phyloP scores from a whole-genome alignment of 1,140 invertebrate species.

The Uloborus diversus region DNA sequence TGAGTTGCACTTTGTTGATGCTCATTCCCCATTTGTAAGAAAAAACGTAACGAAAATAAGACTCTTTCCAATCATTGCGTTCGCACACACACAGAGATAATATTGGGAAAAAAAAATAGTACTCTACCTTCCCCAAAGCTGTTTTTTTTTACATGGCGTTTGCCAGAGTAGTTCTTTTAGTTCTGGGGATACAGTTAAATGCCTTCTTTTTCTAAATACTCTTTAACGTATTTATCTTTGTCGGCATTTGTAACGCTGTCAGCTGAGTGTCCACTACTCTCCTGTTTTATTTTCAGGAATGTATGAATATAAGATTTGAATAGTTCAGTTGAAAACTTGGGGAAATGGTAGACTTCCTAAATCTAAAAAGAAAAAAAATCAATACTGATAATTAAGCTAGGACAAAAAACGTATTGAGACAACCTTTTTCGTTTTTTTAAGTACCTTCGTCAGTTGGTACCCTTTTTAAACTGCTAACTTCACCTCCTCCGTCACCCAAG shows the following conservation, averaged over 20 bases:
- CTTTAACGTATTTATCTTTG: not conserved
- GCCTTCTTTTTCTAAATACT: not conserved
- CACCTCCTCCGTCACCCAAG: no score
- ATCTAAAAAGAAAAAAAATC: not conserved
- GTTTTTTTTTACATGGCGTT: constrained; percentile 59
- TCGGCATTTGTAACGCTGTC: not conserved
- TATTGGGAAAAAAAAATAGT: not conserved
- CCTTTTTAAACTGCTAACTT: constrained; percentile 61
- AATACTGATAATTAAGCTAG: not conserved
- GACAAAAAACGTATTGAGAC: no score
- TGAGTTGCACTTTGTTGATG: not conserved
- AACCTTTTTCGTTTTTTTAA: no score
- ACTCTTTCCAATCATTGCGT: no score
- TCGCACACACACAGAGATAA: not conserved
- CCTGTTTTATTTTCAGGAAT: not conserved
- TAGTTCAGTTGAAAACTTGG: not conserved
- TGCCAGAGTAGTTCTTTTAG: constrained; percentile 59
- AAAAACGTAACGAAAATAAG: not conserved
- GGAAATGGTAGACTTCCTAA: not conserved
- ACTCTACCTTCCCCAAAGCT: constrained; percentile 26
- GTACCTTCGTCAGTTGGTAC: constrained; percentile 62
- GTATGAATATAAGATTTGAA: constrained; percentile 1
- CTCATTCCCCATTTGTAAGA: constrained; percentile 16
- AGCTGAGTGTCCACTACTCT: not conserved
- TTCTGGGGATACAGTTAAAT: not conserved